These are phyloP conservation scores for Scopus umbretta DNA, from an alignment of 2,113 vertebrate species.

Conservation along the genomic window DNA sequence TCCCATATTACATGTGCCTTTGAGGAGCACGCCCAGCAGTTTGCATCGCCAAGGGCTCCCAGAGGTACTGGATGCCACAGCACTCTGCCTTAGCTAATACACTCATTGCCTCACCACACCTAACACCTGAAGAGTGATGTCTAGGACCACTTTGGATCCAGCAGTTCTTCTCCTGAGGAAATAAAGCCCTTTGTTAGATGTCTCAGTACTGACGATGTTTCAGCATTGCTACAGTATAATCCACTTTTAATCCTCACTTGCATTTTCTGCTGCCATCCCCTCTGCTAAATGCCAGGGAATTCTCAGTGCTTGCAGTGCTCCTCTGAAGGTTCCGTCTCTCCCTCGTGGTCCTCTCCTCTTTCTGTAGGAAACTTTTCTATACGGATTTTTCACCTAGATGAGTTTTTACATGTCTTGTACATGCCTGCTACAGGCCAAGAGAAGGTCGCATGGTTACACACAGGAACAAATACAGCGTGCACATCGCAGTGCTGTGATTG, in stretches of 20 bases:
- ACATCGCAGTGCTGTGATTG: accelerated
- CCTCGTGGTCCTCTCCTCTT: neutral
- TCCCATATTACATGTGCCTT: neutral
- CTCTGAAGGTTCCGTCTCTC: neutral
- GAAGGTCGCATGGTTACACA: neutral
- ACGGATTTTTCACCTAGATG: neutral
- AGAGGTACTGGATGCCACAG: neutral
- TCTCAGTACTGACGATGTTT: neutral
- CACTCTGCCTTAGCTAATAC: neutral
- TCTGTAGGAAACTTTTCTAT: neutral
- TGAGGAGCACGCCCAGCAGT: neutral
- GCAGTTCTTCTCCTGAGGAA: neutral
- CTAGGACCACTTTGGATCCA: neutral
- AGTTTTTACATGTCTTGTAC: neutral
- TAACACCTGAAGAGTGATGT: neutral
- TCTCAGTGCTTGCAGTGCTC: neutral
- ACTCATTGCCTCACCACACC: neutral
- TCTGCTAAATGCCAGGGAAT: neutral
- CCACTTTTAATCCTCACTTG: neutral
- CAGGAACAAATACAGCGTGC: accelerated
- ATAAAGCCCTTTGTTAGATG: neutral
- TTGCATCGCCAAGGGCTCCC: neutral
- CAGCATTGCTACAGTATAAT: neutral
- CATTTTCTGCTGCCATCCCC: neutral
- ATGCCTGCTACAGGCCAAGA: neutral